Base-by-base conservation (phyloP, 2,888 invertebrate species). In the Agapostemon virescens region DNA sequence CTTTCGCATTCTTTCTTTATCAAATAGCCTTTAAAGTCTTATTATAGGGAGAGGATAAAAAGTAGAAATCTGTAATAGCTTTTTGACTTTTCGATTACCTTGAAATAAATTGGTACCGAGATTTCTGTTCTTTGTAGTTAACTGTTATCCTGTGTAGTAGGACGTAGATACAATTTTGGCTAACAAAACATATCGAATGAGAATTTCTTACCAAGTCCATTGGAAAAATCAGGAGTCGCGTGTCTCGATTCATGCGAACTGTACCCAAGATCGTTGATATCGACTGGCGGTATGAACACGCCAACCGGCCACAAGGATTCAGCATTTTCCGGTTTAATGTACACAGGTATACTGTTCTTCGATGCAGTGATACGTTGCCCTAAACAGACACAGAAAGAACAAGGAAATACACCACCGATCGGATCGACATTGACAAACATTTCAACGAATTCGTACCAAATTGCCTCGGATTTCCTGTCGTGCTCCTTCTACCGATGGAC, bases 221-320 rank as follows among this genome's bases (percentile, higher is more conserved):
- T 91, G 73, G 93, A 92, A 74, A 92, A 93, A 85, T 93, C 92
- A 0, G 93, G 93, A 1, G 92, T 91, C 17, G 83, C 79, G 69
- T 93, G 93, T 79, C 89, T 88, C 52, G 90, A 90, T 78, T 93
- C 92, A 4, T 90, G 90, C 9, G 91, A 90, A 75, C 91, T 89
- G 69, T 93, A 93, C 20, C 92, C 87, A 38, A 93, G 91, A 63
- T 94, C 88, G 30, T 93, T 83, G 89, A 93, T 90, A 68, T 89
- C 88, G 23, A 93, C 81, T 0, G 94, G 94, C 5, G 94, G 94
- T 71, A 94, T 84, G 86, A 94, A 94, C 45, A 95, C 91, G 1
- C 94, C 94, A 69, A 93, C 93, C 0, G 95, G 95, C 95, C 94
- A 94, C 45, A 95, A 89, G 0, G 94, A 93, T 86, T 95, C 94